phyloP scores from a whole-genome alignment of 92 coral and sea anemone species.

The Bergia puertoricense region DNA sequence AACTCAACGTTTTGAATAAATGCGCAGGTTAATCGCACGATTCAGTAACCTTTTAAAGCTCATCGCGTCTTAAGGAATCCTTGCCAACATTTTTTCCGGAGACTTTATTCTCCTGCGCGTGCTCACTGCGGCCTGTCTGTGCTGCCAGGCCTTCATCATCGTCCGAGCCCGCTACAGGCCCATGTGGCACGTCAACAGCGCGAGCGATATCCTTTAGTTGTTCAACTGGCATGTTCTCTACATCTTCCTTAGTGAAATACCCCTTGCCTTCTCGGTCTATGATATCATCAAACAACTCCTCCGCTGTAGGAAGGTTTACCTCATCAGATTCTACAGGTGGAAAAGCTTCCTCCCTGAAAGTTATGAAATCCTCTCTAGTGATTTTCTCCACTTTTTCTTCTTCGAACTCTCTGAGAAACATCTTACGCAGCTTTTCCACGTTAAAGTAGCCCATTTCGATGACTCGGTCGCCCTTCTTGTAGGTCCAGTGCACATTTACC shows the following conservation, averaged over 20 bases:
- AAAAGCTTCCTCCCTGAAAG: constrained; percentile 48
- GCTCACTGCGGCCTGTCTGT: background rate
- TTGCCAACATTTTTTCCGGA: constrained; percentile 1
- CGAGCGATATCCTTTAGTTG: constrained; percentile 69
- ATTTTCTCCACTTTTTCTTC: constrained; percentile 31
- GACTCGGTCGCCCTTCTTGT: constrained; percentile 85
- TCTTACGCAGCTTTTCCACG: constrained; percentile 61
- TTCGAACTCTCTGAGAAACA: constrained; percentile 44
- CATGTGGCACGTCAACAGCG: constrained; percentile 82
- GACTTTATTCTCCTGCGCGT: background rate
- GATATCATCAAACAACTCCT: constrained; percentile 58
- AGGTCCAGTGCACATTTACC: constrained; percentile 91
- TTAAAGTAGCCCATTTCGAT: constrained; percentile 93
- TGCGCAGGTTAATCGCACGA: background rate
- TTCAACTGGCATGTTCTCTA: constrained; percentile 72
- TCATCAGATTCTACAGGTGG: constrained; percentile 38
- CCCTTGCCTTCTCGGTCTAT: constrained; percentile 70
- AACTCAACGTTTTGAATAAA: background rate
- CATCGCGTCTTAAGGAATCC: constrained; percentile 18
- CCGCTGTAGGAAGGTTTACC: constrained; percentile 46
- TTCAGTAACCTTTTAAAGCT: background rate
- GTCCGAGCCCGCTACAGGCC: constrained; percentile 68
- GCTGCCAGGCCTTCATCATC: constrained; percentile 55
- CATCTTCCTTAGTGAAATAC: constrained; percentile 58
- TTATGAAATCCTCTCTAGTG: constrained; percentile 47